These are phyloP conservation scores for Lepidonotus clava DNA, from an alignment of 2,888 invertebrate genomes.

Conservation along the genomic window DNA sequence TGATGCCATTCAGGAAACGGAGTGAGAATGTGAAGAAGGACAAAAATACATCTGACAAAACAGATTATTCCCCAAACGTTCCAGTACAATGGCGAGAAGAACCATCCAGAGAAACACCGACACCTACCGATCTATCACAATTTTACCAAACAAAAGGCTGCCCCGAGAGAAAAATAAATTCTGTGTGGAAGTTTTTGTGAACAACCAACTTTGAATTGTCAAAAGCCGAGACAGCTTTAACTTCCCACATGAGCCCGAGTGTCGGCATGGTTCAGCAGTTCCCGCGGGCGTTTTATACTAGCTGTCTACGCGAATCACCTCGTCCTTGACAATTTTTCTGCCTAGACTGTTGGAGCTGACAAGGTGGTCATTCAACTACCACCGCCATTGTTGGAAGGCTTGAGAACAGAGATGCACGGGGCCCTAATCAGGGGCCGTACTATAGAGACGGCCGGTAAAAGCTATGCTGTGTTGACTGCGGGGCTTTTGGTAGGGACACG, in stretches of 20 bases:
- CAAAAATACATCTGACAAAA: background rate
- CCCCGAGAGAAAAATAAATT: background rate
- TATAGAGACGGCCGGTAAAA: background rate
- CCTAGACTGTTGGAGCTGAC: background rate
- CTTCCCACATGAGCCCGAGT: background rate
- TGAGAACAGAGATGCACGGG: too few relatives aligned
- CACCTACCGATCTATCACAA: background rate
- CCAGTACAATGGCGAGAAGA: background rate
- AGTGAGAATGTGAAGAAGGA: background rate
- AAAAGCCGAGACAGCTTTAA: too few relatives aligned
- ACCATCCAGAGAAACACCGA: background rate
- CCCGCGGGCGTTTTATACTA: background rate
- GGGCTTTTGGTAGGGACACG: background rate
- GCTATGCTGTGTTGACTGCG: conserved; percentile 29
- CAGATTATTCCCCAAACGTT: background rate
- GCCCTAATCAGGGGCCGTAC: background rate
- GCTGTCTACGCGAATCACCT: background rate
- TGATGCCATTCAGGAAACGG: background rate
- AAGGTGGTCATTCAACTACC: background rate
- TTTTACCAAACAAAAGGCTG: background rate
- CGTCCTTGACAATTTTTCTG: background rate
- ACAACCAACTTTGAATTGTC: background rate
- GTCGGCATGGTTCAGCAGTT: background rate
- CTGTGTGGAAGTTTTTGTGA: background rate
- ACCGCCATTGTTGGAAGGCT: background rate